A percentile compares a stretch with the other conserved stretches of the same genome.
Evolutionary conservation across 2,888 invertebrate species (phyloP).

Genomic region (Magallana nippona): DNA sequence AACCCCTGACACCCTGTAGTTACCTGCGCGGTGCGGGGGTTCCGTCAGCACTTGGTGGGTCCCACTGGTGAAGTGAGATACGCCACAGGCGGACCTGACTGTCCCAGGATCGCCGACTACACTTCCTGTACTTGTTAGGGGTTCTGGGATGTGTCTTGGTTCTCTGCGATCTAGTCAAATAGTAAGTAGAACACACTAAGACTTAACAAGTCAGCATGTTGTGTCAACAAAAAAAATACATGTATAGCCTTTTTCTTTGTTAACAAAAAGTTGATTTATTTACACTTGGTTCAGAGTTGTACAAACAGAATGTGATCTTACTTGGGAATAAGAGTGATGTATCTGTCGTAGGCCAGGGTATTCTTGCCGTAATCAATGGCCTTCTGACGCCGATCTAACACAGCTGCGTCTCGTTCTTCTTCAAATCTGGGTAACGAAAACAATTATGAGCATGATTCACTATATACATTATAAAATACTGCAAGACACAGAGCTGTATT

Average conservation of each 20-base stretch:
- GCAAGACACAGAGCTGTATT: no score
- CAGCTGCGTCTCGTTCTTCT: conserved; percentile 86
- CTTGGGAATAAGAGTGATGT: conserved; percentile 86
- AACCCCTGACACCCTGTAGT: neutral
- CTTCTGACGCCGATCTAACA: conserved; percentile 90
- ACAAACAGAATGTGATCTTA: conserved; percentile 72
- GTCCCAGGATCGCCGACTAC: conserved; percentile 96
- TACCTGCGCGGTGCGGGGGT: conserved; percentile 19
- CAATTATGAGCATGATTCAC: neutral
- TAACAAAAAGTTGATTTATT: no score
- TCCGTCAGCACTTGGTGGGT: conserved; percentile 56
- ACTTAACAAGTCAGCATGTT: no score
- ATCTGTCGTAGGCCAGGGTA: conserved; percentile 91
- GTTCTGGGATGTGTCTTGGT: conserved; percentile 89
- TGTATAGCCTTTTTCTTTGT: no score
- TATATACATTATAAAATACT: no score
- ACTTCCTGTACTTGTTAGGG: conserved; percentile 92
- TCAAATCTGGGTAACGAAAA: conserved; percentile 38
- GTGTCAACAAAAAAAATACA: no score
- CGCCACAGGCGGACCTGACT: conserved; percentile 93
- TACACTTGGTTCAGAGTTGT: no score
- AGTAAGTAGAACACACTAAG: neutral
- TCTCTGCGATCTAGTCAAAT: conserved; percentile 41
- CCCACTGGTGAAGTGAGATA: conserved; percentile 86
- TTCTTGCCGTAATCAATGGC: conserved; percentile 97